These are phyloP conservation scores for Metridium senile DNA, from an alignment of 92 coral and sea anemone genomes.

Conservation along the genomic window DNA sequence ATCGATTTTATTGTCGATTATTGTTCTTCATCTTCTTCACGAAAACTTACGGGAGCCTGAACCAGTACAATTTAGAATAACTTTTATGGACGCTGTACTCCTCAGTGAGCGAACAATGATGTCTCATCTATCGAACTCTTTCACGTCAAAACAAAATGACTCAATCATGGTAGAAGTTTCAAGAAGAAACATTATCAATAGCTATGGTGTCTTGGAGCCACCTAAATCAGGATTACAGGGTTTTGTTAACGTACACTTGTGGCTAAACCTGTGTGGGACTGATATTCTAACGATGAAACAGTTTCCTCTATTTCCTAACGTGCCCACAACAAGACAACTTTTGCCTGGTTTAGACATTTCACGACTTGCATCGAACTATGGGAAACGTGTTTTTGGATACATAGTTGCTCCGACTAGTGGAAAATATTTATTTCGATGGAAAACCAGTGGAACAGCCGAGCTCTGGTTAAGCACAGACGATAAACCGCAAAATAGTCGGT, in stretches of 20 bases:
- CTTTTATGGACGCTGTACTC: slow-evolving; percentile 11
- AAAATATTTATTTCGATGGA: slow-evolving; percentile 49
- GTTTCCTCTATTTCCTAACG: slow-evolving; percentile 79
- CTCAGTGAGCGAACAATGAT: slow-evolving; percentile 18
- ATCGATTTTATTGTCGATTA: not conserved
- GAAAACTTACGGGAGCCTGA: not conserved
- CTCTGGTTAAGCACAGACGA: slow-evolving; percentile 78
- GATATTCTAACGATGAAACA: slow-evolving; percentile 43
- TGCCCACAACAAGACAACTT: slow-evolving; percentile 58
- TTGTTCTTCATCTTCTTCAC: not conserved
- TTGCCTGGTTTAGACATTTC: slow-evolving; percentile 43
- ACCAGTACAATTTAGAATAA: not conserved
- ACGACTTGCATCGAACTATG: slow-evolving; percentile 35
- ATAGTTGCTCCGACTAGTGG: slow-evolving; percentile 47
- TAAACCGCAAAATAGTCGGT: slow-evolving; percentile 48
- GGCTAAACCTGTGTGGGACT: slow-evolving; percentile 81
- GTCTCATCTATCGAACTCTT: slow-evolving; percentile 1
- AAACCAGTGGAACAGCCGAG: slow-evolving; percentile 71
- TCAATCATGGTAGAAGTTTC: not conserved
- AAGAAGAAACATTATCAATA: not conserved
- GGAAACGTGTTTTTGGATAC: slow-evolving; percentile 89
- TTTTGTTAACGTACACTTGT: slow-evolving; percentile 67
- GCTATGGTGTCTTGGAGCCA: slow-evolving; percentile 13
- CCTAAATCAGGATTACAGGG: slow-evolving; percentile 27
- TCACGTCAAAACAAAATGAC: not conserved